These are phyloP conservation scores for Chiroxiphia lanceolata DNA, from an alignment of 2,797 vertebrate species.

Conservation along the genomic window DNA sequence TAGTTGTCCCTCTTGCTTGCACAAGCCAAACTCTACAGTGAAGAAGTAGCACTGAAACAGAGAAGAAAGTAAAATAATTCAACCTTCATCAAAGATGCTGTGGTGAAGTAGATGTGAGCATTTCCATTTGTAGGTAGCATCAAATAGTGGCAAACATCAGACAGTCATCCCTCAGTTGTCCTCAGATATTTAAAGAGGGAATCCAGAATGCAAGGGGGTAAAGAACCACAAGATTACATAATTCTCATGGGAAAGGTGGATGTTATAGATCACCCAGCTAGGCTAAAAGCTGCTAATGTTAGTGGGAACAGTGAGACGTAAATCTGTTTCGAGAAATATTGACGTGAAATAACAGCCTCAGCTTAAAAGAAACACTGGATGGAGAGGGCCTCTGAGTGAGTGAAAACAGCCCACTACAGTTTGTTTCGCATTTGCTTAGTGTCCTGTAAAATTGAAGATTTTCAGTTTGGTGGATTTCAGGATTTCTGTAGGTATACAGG, in stretches of 20 bases:
- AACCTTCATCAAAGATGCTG: background rate
- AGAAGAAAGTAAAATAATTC: background rate
- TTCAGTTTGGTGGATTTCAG: background rate
- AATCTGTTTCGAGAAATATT: background rate
- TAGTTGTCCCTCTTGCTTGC: conserved; percentile 94
- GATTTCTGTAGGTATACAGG: background rate
- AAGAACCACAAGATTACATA: background rate
- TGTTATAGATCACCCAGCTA: background rate
- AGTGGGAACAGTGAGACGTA: background rate
- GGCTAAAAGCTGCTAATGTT: background rate
- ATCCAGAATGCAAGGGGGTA: background rate
- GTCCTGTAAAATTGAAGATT: background rate
- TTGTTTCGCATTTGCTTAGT: background rate
- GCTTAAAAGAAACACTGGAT: background rate
- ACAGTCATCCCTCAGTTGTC: background rate
- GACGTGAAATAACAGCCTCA: background rate
- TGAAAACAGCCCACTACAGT: background rate
- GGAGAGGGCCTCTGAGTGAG: background rate
- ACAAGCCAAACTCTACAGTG: conserved; percentile 97
- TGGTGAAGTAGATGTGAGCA: background rate
- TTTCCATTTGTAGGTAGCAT: background rate
- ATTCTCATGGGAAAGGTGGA: background rate
- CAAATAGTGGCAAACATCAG: background rate
- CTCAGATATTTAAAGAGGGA: background rate
- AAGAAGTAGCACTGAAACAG: conserved; percentile 95